phyloP scores from a whole-genome alignment of 1,140 invertebrate species.

The Trichomalopsis sarcophagae region DNA sequence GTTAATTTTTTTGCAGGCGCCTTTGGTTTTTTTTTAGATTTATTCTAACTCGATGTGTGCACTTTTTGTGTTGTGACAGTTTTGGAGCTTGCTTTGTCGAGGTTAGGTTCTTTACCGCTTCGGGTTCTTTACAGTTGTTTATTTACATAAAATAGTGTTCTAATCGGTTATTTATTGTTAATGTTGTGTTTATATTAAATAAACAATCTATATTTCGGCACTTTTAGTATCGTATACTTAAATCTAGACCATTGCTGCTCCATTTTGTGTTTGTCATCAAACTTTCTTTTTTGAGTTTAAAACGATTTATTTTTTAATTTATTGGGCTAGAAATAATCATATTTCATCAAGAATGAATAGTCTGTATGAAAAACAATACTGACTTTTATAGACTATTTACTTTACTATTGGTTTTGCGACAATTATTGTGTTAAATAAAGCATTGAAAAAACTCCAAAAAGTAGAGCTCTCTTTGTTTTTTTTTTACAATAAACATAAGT shows the following conservation, averaged over 20 bases:
- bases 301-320: neutral
- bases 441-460: neutral
- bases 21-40: neutral
- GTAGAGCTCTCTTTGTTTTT: neutral
- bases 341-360: too few species aligned
- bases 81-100: slow-evolving; percentile 20
- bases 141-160: neutral
- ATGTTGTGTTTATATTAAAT: neutral
- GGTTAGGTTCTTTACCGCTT: slow-evolving; percentile 44
- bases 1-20: too few species aligned
- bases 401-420: neutral
- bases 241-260: neutral
- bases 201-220: neutral
- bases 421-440: neutral
- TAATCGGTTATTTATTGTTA: neutral
- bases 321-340: neutral
- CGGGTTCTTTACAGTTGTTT: slow-evolving; percentile 1
- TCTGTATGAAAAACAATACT: neutral
- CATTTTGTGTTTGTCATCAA: neutral
- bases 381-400: too few species aligned
- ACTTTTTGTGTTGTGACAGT: slow-evolving; percentile 5
- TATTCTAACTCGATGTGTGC: neutral
- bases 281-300: neutral
- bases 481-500: neutral
- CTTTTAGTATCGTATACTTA: neutral